Base-by-base conservation (phyloP, 2,113 vertebrate species). In the Pollimyrus isidori region DNA sequence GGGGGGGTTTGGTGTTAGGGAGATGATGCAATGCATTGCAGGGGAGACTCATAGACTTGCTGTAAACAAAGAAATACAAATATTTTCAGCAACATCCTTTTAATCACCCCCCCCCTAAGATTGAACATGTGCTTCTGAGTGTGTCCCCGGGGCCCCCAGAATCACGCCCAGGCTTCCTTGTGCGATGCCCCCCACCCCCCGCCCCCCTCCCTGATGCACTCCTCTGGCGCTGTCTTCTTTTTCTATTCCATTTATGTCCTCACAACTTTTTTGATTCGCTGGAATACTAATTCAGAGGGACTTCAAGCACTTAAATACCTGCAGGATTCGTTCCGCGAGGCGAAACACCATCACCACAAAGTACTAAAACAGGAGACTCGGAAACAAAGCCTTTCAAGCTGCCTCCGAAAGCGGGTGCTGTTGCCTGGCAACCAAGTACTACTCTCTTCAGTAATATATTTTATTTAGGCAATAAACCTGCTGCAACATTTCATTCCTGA, bases 391-490 rank as follows among this genome's bases (percentile, higher is more conserved):
- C 42, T 15, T 86, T 49, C 17, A 49, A 26, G 48, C 83, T 50
- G 48, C 45, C 45, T 26, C 23, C 1, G 1, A 86, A 86, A 50
- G 83, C 13, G 30, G 83, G 23, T 86, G 83, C 83, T 50, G 83
- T 86, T 86, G 83, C 83, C 9, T 86, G 83, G 83, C 83, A 86
- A 86, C 83, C 3, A 49, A 86, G 83, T 86, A 50, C 83, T 13
- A 15, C 48, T 49, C 10, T 86, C 23, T 50, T 50, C 48, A 86
- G 83, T 86, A 50, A 50, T 86, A 50, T n/a, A 86, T 86, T 26
- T 86, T 84, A n/a, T 50, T 26, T n/a, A 86, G 45, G 17, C 35
- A 80, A 49, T 86, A 50, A 86, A 26, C 21, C n/a, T 86, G 83
- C n/a, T 86, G 46, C 46, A 86, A 30, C n/a, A 9, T 49, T 69